These are phyloP conservation scores for Rhyzopertha dominica DNA, from an alignment of 1,140 invertebrate genomes.

Conservation along the genomic window DNA sequence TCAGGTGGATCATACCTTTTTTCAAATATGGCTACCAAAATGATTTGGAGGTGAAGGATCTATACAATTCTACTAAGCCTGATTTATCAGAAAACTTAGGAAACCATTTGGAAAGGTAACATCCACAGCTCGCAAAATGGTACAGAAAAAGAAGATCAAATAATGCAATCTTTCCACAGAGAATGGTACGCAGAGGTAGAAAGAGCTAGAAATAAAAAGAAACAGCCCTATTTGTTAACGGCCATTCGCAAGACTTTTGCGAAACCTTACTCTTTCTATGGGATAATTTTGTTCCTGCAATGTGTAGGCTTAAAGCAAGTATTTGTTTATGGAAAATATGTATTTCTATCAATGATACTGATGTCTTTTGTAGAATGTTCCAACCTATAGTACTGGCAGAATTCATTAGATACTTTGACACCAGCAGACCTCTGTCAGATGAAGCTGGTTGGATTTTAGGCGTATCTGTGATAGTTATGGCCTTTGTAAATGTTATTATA, in stretches of 20 bases:
- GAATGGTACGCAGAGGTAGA: slow-evolving; percentile 50
- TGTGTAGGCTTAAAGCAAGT: slow-evolving; percentile 33
- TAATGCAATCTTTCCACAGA: too few species aligned
- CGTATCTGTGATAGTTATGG: slow-evolving; percentile 44
- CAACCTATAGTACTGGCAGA: slow-evolving; percentile 31
- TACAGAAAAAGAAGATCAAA: slow-evolving; percentile 1
- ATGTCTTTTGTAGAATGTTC: too few species aligned
- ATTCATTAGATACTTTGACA: slow-evolving; percentile 50
- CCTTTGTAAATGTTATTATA: slow-evolving; percentile 43
- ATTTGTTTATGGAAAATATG: too few species aligned
- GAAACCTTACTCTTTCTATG: slow-evolving; percentile 30
- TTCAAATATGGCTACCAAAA: slow-evolving; percentile 63
- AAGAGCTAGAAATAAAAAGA: too few species aligned
- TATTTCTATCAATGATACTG: too few species aligned
- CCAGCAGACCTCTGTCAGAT: slow-evolving; percentile 34
- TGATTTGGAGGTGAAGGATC: slow-evolving; percentile 62
- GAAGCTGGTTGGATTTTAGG: slow-evolving; percentile 48
- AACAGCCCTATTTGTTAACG: too few species aligned
- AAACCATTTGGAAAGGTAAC: slow-evolving; percentile 57
- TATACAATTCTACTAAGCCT: slow-evolving; percentile 59
- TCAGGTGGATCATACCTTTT: slow-evolving; percentile 61
- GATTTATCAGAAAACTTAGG: slow-evolving; percentile 57
- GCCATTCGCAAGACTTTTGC: slow-evolving; percentile 45
- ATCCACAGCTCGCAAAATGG: slow-evolving; percentile 4
- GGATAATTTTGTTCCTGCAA: slow-evolving; percentile 33